Percentiles rank a stretch among this genome's conserved stretches.
Conservation (phyloP, 2,888 invertebrate genomes). For the Steinernema carpocapsae region DNA sequence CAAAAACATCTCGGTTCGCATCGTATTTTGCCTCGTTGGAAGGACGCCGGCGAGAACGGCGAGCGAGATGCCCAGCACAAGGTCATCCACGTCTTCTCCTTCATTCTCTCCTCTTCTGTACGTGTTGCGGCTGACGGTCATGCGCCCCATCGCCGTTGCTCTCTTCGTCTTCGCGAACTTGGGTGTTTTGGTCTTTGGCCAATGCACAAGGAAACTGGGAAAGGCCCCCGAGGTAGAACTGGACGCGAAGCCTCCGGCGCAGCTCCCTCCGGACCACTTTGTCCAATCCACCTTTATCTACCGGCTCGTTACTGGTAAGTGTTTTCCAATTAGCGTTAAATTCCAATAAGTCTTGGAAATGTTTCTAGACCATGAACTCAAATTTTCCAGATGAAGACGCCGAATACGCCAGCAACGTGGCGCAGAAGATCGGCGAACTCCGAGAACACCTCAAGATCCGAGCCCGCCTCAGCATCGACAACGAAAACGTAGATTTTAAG, state of each 20-base stretch:
- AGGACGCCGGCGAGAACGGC: background rate
- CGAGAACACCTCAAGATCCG: constrained; percentile 48
- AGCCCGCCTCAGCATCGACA: constrained; percentile 59
- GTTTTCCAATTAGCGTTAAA: background rate
- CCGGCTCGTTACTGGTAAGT: constrained; percentile 49
- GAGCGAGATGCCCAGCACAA: background rate
- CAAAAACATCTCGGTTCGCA: background rate
- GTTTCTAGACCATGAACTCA: constrained; percentile 43
- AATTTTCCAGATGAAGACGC: constrained; percentile 46
- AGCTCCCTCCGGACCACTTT: constrained; percentile 54
- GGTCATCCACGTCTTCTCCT: background rate
- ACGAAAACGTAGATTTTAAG: constrained; percentile 56
- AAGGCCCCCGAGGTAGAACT: background rate
- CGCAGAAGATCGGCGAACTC: constrained; percentile 40
- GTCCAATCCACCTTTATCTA: constrained; percentile 61
- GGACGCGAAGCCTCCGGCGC: constrained; percentile 16
- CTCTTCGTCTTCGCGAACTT: constrained; percentile 3
- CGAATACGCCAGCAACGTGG: constrained; percentile 39
- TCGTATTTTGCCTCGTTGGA: background rate
- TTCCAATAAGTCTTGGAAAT: background rate
- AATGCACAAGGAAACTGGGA: background rate
- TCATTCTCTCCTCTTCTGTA: constrained; percentile 20
- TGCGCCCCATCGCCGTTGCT: background rate
- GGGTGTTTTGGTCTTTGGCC: background rate
- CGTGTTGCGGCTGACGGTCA: constrained; percentile 24